Evolutionary conservation across 2,797 vertebrate genomes (phyloP).

Genomic region (Cottoperca gobio): DNA sequence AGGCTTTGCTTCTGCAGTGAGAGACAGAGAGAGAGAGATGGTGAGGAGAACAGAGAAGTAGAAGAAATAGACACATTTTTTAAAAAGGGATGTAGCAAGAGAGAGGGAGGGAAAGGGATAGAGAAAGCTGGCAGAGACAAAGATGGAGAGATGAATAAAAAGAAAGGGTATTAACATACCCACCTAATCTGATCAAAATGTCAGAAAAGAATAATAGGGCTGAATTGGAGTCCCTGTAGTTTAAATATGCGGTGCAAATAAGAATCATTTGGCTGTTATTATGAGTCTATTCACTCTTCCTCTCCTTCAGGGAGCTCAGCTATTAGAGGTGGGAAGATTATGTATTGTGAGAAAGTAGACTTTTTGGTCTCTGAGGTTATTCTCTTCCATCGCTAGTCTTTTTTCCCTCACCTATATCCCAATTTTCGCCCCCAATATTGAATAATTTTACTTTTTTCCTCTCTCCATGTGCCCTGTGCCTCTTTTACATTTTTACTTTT

Average conservation of each 20-base stretch:
- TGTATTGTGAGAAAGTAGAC: constrained; percentile 72
- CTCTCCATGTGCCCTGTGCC: constrained; percentile 39
- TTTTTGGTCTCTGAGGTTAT: constrained; percentile 71
- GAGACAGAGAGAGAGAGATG: constrained; percentile 28
- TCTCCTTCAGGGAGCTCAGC: constrained; percentile 70
- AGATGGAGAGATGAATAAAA: constrained; percentile 55
- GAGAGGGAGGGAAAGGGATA: constrained; percentile 7
- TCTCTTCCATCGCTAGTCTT: constrained; percentile 30
- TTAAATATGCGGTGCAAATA: constrained; percentile 81
- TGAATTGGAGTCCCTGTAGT: constrained; percentile 73
- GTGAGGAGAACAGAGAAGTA: constrained; percentile 38
- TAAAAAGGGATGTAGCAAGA: constrained; percentile 48
- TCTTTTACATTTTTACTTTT: constrained; percentile 50
- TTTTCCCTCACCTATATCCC: constrained; percentile 55
- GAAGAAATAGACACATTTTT: constrained; percentile 47
- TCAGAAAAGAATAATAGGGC: constrained; percentile 79
- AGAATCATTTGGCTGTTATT: constrained; percentile 76
- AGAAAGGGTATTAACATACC: constrained; percentile 65
- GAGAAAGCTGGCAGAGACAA: constrained; percentile 50
- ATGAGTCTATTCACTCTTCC: constrained; percentile 72
- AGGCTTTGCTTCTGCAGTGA: constrained; percentile 70
- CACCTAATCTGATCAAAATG: constrained; percentile 77
- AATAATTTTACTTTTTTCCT: constrained; percentile 14
- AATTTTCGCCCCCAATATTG: constrained; percentile 47
- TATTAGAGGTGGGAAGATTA: constrained; percentile 77